Evolutionary conservation across 2,888 invertebrate genomes (phyloP).

Genomic region (Operophtera brumata): DNA sequence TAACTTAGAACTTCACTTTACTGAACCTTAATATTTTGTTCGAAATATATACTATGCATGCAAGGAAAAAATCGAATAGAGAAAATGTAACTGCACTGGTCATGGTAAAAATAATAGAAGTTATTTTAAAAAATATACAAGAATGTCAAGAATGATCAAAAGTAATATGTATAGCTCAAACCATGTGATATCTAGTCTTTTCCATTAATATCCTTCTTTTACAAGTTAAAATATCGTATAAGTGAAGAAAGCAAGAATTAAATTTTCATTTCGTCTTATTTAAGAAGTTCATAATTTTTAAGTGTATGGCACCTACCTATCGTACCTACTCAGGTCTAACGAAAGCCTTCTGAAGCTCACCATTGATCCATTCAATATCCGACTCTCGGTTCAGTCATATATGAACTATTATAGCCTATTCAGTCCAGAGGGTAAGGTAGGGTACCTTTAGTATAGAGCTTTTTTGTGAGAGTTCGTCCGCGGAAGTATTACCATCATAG

Average conservation of each 20-base stretch:
- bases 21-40: conserved; percentile 27
- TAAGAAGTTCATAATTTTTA: conserved; percentile 13
- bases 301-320: conserved; percentile 5
- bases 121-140: conserved; percentile 42
- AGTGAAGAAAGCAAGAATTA: conserved; percentile 17
- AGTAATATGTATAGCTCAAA: conserved; percentile 70
- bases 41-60: conserved; percentile 11
- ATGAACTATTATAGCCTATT: neutral
- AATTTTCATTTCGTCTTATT: conserved; percentile 17
- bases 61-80: conserved; percentile 17
- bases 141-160: conserved; percentile 50
- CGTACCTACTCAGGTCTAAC: neutral
- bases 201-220: conserved; percentile 59
- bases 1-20: conserved; percentile 35
- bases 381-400: conserved; percentile 1
- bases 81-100: conserved; percentile 46
- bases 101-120: conserved; percentile 22
- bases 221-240: conserved; percentile 27
- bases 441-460: too few species aligned
- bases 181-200: conserved; percentile 80
- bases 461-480: too few species aligned
- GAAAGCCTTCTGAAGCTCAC: conserved; percentile 11
- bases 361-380: conserved; percentile 2
- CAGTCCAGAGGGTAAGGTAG: neutral
- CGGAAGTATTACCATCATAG: too few species aligned